Evolutionary conservation across 2,113 vertebrate genomes (phyloP).

Genomic region (Sebastes fasciatus): DNA sequence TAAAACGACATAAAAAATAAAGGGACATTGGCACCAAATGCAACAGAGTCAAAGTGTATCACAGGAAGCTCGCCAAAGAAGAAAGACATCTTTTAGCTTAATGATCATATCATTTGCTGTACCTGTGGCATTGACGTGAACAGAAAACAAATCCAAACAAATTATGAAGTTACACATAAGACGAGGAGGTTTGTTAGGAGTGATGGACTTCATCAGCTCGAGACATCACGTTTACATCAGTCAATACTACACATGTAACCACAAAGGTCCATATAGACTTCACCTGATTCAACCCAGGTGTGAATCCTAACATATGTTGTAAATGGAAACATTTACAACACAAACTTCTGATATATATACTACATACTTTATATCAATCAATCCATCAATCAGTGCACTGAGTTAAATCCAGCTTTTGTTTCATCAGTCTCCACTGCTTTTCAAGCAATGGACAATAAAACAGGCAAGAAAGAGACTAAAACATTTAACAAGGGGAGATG

Average conservation of each 20-base stretch:
- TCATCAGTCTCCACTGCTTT: neutral
- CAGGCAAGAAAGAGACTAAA: conserved; percentile 28
- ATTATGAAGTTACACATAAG: neutral
- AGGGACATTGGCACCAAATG: conserved; percentile 36
- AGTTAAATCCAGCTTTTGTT: neutral
- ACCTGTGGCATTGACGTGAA: neutral
- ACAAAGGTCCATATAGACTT: neutral
- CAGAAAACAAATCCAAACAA: neutral
- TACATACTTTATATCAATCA: neutral
- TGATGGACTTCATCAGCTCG: neutral
- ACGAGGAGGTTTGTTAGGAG: neutral
- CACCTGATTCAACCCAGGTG: neutral
- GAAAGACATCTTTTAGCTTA: conserved; percentile 10
- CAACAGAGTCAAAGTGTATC: conserved; percentile 37
- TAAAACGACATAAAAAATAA: conserved; percentile 43
- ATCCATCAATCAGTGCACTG: no score
- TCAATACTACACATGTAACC: neutral
- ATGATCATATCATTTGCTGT: conserved; percentile 12
- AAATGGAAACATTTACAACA: neutral
- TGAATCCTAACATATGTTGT: neutral
- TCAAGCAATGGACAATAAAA: neutral
- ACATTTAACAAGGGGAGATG: conserved; percentile 37
- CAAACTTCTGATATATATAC: neutral
- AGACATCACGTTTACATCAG: neutral
- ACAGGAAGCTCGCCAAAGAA: conserved; percentile 48